Evolutionary conservation across 2,797 vertebrate genomes (phyloP).

Genomic region (Buphagus erythrorhynchus): DNA sequence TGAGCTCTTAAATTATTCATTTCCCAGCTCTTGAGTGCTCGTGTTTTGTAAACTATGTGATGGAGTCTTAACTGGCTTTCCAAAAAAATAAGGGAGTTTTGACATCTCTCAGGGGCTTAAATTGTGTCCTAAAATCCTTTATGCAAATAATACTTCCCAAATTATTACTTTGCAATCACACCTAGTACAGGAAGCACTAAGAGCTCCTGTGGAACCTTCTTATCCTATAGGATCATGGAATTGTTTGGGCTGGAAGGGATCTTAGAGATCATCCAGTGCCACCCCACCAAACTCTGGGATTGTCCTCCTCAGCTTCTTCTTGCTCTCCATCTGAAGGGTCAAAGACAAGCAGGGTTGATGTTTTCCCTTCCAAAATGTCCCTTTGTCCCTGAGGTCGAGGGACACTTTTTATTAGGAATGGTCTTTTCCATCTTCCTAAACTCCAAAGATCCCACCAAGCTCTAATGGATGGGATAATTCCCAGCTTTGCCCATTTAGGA

Average conservation of each 20-base stretch:
- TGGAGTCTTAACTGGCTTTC: conserved; percentile 16
- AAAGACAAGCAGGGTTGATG: background rate
- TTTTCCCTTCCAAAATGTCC: background rate
- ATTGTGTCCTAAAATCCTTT: background rate
- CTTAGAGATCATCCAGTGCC: rapidly evolving
- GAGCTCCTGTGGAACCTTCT: background rate
- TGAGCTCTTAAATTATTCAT: conserved; percentile 55
- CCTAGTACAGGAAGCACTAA: background rate
- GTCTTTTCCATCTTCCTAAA: background rate
- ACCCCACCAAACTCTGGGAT: background rate
- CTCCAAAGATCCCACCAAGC: background rate
- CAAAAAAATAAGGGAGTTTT: background rate
- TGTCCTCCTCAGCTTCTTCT: background rate
- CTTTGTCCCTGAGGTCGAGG: background rate
- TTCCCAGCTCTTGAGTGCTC: background rate
- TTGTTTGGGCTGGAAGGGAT: background rate
- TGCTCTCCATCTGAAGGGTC: background rate
- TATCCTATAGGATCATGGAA: background rate
- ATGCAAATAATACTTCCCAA: background rate
- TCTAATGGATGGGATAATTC: background rate
- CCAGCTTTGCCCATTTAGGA: background rate
- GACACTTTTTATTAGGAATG: background rate
- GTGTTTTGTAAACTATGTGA: conserved; percentile 42
- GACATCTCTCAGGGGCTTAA: background rate
- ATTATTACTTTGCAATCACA: background rate